phyloP scores from a whole-genome alignment of 1,140 invertebrate genomes.

The Sitobion miscanthi region DNA sequence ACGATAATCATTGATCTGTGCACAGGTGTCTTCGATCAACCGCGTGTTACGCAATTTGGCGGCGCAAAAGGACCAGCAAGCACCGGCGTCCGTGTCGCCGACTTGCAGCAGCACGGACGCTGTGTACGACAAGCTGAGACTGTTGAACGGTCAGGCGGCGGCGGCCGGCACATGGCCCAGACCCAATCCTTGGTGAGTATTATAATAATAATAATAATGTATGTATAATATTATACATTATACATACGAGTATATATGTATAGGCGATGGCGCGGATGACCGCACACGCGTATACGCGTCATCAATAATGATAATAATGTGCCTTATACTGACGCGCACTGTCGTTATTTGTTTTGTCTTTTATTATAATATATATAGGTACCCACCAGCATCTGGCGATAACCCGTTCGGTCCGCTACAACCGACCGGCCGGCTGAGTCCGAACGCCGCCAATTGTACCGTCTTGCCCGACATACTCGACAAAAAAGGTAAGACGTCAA shows the following conservation, averaged over 20 bases:
- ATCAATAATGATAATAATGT: background rate
- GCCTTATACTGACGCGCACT: background rate
- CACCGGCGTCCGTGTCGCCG: conserved; percentile 61
- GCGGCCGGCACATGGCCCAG: conserved; percentile 70
- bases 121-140: conserved; percentile 84
- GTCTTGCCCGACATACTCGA: conserved; percentile 58
- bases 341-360: background rate
- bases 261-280: background rate
- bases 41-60: conserved; percentile 94
- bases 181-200: conserved; percentile 67
- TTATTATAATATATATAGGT: conserved; percentile 29
- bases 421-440: conserved; percentile 54
- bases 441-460: conserved; percentile 52
- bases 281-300: background rate
- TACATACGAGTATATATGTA: background rate
- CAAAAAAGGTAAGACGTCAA: conserved; percentile 57
- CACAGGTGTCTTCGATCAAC: conserved; percentile 97
- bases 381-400: conserved; percentile 52
- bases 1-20: background rate
- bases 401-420: conserved; percentile 57
- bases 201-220: background rate
- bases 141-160: conserved; percentile 80
- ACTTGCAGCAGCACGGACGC: conserved; percentile 63
- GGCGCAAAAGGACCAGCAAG: conserved; percentile 79
- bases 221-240: background rate